phyloP scores from a whole-genome alignment of 64 coral and sea anemone species.

The Montipora foliosa region DNA sequence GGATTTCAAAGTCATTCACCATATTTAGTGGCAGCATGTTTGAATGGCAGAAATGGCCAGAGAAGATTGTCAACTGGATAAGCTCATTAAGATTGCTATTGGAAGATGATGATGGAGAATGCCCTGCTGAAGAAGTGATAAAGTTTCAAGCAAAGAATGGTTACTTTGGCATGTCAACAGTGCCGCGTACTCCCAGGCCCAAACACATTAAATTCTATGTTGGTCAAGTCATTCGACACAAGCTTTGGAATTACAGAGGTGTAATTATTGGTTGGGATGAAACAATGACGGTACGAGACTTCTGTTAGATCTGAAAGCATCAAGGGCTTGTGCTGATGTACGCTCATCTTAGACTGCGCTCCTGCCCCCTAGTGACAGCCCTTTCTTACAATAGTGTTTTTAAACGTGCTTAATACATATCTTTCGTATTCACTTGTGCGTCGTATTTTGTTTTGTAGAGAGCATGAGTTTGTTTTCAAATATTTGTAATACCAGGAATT shows the following conservation, averaged over 20 bases:
- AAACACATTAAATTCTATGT: slow-evolving; percentile 83
- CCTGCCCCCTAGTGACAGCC: too few relatives aligned
- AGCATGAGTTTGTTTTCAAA: too few relatives aligned
- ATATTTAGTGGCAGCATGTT: slow-evolving; percentile 68
- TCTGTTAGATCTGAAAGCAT: too few relatives aligned
- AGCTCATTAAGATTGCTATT: slow-evolving; percentile 46
- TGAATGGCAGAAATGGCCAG: slow-evolving; percentile 78
- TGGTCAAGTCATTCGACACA: slow-evolving; percentile 94
- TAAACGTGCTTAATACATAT: too few relatives aligned
- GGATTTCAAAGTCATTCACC: slow-evolving; percentile 57
- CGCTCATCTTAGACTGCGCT: too few relatives aligned
- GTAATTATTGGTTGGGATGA: slow-evolving; percentile 99
- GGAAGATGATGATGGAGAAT: slow-evolving; percentile 80
- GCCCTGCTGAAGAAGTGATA: slow-evolving; percentile 89
- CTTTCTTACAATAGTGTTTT: too few relatives aligned
- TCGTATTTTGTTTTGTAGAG: too few relatives aligned
- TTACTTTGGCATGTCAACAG: slow-evolving; percentile 78
- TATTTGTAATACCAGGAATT: too few relatives aligned
- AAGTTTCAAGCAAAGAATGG: slow-evolving; percentile 80
- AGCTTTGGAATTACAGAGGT: slow-evolving; percentile 87
- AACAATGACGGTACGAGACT: slow-evolving; percentile 72
- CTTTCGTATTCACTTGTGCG: too few relatives aligned
- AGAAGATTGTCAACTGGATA: slow-evolving; percentile 59
- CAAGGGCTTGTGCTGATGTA: too few relatives aligned
- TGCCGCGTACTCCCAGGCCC: slow-evolving; percentile 72